Evolutionary conservation across 2,797 vertebrate species (phyloP).

Genomic region (Parauchenoglanis punctatus): DNA sequence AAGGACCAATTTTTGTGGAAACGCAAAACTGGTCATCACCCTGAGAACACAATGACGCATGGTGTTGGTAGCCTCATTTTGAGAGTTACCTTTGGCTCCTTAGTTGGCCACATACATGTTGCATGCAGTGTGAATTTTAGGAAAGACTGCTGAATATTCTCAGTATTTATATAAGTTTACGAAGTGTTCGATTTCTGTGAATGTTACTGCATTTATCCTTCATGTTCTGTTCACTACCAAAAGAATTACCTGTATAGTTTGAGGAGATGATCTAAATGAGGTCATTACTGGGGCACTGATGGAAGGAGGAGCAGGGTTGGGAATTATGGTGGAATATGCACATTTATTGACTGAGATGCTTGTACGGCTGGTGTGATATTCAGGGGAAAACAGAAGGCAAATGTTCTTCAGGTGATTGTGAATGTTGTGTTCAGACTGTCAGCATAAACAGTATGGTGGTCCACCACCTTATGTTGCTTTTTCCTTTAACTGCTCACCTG

Average conservation of each 20-base stretch:
- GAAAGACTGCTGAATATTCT: neutral
- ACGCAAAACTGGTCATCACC: neutral
- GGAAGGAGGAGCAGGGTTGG: too few relatives aligned
- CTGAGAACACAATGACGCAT: neutral
- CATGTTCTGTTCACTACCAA: neutral
- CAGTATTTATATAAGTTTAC: too few relatives aligned
- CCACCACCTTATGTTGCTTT: neutral
- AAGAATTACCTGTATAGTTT: neutral
- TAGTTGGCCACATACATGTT: neutral
- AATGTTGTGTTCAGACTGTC: neutral
- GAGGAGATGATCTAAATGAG: neutral
- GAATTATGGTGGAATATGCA: neutral
- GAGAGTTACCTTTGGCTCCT: neutral
- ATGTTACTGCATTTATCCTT: neutral
- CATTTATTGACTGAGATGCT: neutral
- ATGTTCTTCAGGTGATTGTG: neutral
- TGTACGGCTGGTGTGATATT: neutral
- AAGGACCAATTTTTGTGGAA: neutral
- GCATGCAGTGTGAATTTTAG: neutral
- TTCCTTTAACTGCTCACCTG: neutral
- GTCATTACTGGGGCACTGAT: neutral
- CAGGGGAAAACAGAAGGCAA: neutral
- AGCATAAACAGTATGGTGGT: neutral
- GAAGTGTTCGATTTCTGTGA: neutral
- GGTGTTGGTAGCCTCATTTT: neutral